Percentiles rank a stretch among this genome's conserved stretches.
phyloP scores from a whole-genome alignment of 2,888 invertebrate species.

The Ormyrus thymus region DNA sequence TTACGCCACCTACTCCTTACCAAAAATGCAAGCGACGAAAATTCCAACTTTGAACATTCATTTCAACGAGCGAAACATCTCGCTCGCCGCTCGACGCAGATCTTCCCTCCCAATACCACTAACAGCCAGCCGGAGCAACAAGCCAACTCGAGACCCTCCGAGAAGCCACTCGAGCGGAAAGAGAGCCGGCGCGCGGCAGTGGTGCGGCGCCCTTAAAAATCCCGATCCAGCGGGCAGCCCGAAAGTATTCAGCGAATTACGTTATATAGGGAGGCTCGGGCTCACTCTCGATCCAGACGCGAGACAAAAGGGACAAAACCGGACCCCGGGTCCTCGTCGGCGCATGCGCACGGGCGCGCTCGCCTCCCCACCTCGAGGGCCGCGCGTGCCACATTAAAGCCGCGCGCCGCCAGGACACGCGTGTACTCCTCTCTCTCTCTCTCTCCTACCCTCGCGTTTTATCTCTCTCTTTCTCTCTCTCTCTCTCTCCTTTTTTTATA shows the following conservation, averaged over 20 bases:
- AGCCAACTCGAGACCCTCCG: too few relatives aligned
- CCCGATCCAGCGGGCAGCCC: neutral
- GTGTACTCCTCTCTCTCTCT: conserved; percentile 14
- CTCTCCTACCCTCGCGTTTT: neutral
- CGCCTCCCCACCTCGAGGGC: conserved; percentile 20
- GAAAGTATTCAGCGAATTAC: conserved; percentile 31
- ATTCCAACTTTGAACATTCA: too few relatives aligned
- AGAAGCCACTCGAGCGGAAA: too few relatives aligned
- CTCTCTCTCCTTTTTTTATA: neutral
- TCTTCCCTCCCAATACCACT: too few relatives aligned
- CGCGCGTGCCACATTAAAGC: conserved; percentile 55
- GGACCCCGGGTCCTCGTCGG: neutral
- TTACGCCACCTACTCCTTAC: too few relatives aligned
- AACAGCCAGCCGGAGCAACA: too few relatives aligned
- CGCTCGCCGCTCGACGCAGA: too few relatives aligned
- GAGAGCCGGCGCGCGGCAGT: conserved; percentile 7
- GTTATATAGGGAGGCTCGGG: neutral
- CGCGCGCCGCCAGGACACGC: conserved; percentile 41
- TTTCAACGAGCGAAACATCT: too few relatives aligned
- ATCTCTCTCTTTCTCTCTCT: neutral
- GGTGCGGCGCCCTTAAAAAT: conserved; percentile 13
- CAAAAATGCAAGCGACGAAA: too few relatives aligned
- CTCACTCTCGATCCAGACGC: neutral
- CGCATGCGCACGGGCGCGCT: neutral
- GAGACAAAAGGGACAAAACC: conserved; percentile 44